A percentile compares a stretch with the other conserved stretches of the same genome.
Conservation (phyloP, 2,797 vertebrate genomes). For the Acanthiza pusilla region DNA sequence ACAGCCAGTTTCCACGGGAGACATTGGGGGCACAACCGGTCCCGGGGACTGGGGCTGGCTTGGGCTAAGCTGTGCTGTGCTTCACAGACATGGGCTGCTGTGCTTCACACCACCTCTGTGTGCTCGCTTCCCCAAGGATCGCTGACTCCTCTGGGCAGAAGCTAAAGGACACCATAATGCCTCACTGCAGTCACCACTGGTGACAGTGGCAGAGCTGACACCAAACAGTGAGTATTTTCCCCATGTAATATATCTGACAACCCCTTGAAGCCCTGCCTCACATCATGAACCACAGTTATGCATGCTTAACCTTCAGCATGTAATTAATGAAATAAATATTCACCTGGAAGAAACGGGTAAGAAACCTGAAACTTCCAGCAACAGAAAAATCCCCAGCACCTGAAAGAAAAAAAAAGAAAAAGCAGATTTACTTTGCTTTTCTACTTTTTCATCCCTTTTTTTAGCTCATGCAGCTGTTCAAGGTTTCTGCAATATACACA, state of each 20-base stretch:
- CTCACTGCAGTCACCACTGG: neutral
- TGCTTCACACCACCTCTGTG: neutral
- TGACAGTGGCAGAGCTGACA: neutral
- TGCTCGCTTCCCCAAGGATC: rapidly evolving
- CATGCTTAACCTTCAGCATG: neutral
- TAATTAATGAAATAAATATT: neutral
- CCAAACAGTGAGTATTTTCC: neutral
- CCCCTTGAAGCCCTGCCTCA: neutral
- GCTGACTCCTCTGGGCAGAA: neutral
- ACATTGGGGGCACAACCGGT: rapidly evolving
- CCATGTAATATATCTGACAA: neutral
- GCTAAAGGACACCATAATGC: neutral
- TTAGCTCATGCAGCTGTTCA: neutral
- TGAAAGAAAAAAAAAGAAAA: slow-evolving; percentile 18
- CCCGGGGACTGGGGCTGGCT: rapidly evolving
- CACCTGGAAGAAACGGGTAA: slow-evolving; percentile 63
- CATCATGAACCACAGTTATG: neutral
- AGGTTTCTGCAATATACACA: neutral
- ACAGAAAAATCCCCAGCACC: slow-evolving; percentile 57
- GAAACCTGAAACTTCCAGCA: slow-evolving; percentile 57
- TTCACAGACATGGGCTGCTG: rapidly evolving
- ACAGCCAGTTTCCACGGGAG: neutral
- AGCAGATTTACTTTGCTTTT: neutral
- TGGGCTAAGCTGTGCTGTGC: neutral
- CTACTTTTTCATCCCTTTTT: neutral